phyloP scores from a whole-genome alignment of 2,113 vertebrate genomes.

The Urocolius indicus region DNA sequence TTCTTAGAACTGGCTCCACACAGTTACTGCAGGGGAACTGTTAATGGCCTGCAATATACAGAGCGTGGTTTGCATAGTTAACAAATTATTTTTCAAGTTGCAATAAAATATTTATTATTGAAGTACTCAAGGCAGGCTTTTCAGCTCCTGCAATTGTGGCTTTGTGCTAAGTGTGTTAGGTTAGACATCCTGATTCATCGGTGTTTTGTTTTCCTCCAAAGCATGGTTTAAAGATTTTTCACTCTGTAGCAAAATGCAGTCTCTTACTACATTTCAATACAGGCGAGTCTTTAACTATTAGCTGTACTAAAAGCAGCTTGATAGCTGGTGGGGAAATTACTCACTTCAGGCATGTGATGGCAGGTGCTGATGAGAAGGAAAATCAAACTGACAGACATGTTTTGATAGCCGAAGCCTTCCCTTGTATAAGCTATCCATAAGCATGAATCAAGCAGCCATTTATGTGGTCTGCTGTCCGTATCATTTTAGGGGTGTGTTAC shows the following conservation, averaged over 20 bases:
- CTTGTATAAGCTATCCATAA: neutral
- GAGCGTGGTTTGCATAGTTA: slow-evolving; percentile 18
- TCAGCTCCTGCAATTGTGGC: neutral
- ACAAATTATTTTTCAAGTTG: slow-evolving; percentile 35
- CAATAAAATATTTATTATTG: slow-evolving; percentile 49
- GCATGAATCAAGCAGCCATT: neutral
- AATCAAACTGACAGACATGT: neutral
- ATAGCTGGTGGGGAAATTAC: neutral
- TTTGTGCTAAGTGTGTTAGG: neutral
- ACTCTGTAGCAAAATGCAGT: neutral
- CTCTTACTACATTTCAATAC: neutral
- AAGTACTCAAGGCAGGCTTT: slow-evolving; percentile 43
- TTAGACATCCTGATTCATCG: neutral
- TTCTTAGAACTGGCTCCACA: neutral
- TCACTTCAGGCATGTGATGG: neutral
- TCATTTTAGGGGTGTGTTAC: rapidly evolving
- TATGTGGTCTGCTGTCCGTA: neutral
- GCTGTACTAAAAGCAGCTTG: neutral
- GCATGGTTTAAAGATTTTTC: neutral
- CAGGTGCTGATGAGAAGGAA: neutral
- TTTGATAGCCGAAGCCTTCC: slow-evolving; percentile 1
- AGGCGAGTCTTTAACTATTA: neutral
- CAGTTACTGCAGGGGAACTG: neutral
- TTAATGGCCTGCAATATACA: neutral
- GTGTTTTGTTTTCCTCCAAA: neutral